Conservation (phyloP, 2,888 invertebrate species). For the Podabrus alpinus region DNA sequence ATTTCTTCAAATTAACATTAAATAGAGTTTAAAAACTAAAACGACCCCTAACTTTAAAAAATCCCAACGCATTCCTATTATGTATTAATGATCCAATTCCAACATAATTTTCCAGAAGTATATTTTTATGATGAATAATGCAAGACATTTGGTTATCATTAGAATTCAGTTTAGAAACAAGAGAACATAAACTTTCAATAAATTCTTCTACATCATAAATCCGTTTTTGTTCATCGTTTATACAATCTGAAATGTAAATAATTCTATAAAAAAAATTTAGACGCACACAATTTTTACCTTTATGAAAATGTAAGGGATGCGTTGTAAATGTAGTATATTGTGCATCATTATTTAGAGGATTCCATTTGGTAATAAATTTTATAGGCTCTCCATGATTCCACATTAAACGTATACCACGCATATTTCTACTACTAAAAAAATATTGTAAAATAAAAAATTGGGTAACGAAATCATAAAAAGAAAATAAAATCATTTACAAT, state of each 20-base stretch:
- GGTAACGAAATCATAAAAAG: background rate
- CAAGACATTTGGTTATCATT: slow-evolving; percentile 53
- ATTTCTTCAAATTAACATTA: background rate
- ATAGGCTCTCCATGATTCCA: slow-evolving; percentile 77
- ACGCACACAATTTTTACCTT: slow-evolving; percentile 58
- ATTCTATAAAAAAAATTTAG: background rate
- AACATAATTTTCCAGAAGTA: slow-evolving; percentile 79
- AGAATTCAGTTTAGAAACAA: slow-evolving; percentile 56
- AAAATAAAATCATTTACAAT: no score
- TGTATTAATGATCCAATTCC: slow-evolving; percentile 79
- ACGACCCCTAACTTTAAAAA: slow-evolving; percentile 84
- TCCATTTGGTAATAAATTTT: slow-evolving; percentile 76
- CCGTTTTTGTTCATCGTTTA: slow-evolving; percentile 44
- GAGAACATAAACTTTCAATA: slow-evolving; percentile 61
- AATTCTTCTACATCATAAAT: slow-evolving; percentile 67
- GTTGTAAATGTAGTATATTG: slow-evolving; percentile 80
- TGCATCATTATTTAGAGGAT: slow-evolving; percentile 79
- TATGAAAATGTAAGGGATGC: slow-evolving; percentile 77
- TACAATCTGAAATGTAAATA: slow-evolving; percentile 43
- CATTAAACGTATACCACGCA: slow-evolving; percentile 74
- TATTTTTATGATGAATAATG: slow-evolving; percentile 67
- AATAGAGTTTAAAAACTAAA: slow-evolving; percentile 71
- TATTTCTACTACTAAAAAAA: slow-evolving; percentile 65
- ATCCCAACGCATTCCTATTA: slow-evolving; percentile 82
- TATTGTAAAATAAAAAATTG: background rate